Conservation (phyloP, 2,797 vertebrate species). For the Lindbergichthys nudifrons region DNA sequence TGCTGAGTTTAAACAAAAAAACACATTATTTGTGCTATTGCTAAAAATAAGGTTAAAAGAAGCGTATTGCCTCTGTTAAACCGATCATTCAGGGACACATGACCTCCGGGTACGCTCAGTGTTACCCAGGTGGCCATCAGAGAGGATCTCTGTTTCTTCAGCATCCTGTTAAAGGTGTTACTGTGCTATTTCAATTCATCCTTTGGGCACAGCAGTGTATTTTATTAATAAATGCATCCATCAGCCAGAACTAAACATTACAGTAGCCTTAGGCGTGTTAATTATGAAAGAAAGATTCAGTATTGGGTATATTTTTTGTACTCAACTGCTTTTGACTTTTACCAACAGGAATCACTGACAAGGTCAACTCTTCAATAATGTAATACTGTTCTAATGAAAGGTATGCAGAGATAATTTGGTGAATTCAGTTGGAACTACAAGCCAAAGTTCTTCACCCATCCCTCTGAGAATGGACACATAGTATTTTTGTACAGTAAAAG, state of each 20-base stretch:
- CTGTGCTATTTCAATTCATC: constrained; percentile 32
- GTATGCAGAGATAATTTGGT: constrained; percentile 20
- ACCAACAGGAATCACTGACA: constrained; percentile 45
- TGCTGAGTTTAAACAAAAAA: constrained; percentile 5
- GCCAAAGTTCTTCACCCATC: too few species aligned
- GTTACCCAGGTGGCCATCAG: constrained; percentile 29
- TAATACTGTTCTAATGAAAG: constrained; percentile 53
- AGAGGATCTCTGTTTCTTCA: constrained; percentile 11
- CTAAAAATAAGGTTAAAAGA: constrained; percentile 22
- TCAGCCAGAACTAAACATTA: constrained; percentile 32
- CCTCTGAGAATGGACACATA: too few species aligned
- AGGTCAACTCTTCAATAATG: constrained; percentile 57
- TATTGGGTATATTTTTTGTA: constrained; percentile 50
- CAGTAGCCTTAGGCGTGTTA: constrained; percentile 14
- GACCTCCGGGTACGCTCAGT: constrained; percentile 30
- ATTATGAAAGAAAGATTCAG: constrained; percentile 40
- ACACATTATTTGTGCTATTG: constrained; percentile 6
- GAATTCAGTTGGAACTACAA: constrained; percentile 7
- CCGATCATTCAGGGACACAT: constrained; percentile 34
- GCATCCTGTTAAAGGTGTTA: constrained; percentile 27
- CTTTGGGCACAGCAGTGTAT: neutral
- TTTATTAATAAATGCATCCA: constrained; percentile 31
- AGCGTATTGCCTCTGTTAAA: constrained; percentile 24
- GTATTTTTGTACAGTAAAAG: too few species aligned
- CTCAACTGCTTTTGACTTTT: constrained; percentile 60